A percentile compares a stretch with the other conserved stretches of the same genome.
phyloP scores from a whole-genome alignment of 2,888 invertebrate genomes.

The Aquatica leii region DNA sequence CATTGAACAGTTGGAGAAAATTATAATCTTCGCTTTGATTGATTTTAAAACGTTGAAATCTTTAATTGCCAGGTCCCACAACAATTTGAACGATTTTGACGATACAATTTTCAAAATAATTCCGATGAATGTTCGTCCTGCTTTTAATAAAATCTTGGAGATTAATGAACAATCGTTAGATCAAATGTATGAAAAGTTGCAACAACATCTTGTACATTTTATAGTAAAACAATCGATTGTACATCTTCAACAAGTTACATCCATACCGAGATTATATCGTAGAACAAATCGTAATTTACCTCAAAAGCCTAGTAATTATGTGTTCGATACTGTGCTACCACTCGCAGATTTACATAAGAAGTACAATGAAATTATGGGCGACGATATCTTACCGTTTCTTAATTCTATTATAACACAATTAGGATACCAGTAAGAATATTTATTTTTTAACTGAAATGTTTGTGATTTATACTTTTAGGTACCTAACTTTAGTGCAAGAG shows the following conservation, averaged over 20 bases:
- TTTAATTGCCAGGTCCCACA: constrained; percentile 35
- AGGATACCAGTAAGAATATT: constrained; percentile 62
- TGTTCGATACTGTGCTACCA: constrained; percentile 57
- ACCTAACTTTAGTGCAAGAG: constrained; percentile 80
- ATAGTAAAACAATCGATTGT: constrained; percentile 62
- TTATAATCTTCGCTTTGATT: constrained; percentile 49
- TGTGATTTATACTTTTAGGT: constrained; percentile 56
- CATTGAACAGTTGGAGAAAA: constrained; percentile 44
- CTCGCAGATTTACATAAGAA: constrained; percentile 67
- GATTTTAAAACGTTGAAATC: constrained; percentile 48
- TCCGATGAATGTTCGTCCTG: constrained; percentile 43
- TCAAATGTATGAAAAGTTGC: constrained; percentile 42
- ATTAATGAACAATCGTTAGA: constrained; percentile 45
- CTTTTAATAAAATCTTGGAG: constrained; percentile 47
- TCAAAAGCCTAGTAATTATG: constrained; percentile 80
- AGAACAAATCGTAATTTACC: constrained; percentile 91
- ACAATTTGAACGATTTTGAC: constrained; percentile 30
- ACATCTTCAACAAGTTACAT: constrained; percentile 83
- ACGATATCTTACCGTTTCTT: constrained; percentile 58
- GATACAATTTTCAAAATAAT: constrained; percentile 50
- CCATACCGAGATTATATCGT: constrained; percentile 91
- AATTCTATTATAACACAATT: constrained; percentile 59
- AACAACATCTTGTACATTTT: constrained; percentile 47
- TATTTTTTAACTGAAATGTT: background rate
- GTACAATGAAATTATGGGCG: constrained; percentile 58